A percentile compares a stretch with the other conserved stretches of the same genome.
Evolutionary conservation across 2,888 invertebrate species (phyloP).

Genomic region (Hermaeophaga mercurialis): DNA sequence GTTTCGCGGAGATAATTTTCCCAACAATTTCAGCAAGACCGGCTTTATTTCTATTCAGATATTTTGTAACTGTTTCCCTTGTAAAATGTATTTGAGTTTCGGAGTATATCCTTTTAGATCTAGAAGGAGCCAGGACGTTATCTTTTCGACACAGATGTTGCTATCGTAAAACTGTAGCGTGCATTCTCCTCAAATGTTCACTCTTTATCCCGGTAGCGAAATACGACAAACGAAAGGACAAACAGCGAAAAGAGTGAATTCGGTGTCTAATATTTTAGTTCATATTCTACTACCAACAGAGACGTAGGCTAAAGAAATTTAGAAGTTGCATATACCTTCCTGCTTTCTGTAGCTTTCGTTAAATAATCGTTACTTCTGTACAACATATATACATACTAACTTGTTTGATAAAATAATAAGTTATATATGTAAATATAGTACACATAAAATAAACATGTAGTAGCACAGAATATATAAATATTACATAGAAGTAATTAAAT

Average conservation of each 20-base stretch:
- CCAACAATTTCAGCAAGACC: slow-evolving; percentile 17
- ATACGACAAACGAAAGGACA: slow-evolving; percentile 21
- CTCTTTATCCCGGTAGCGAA: slow-evolving; percentile 29
- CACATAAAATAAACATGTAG: no score
- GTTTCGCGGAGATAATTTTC: slow-evolving; percentile 21
- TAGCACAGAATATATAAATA: no score
- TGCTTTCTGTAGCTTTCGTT: no score
- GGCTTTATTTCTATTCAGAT: slow-evolving; percentile 22
- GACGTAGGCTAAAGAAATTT: no score
- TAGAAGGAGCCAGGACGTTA: slow-evolving; percentile 36
- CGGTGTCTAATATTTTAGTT: slow-evolving; percentile 15
- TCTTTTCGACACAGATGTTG: slow-evolving; percentile 41
- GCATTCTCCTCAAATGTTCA: slow-evolving; percentile 40
- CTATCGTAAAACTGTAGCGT: slow-evolving; percentile 40
- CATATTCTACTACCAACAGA: slow-evolving; percentile 9
- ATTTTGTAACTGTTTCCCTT: slow-evolving; percentile 29
- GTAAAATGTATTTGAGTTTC: slow-evolving; percentile 30
- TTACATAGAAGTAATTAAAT: no score
- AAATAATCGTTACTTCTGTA: no score
- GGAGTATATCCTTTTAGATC: slow-evolving; percentile 30
- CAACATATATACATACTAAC: no score
- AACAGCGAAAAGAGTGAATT: slow-evolving; percentile 19
- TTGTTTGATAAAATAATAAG: no score
- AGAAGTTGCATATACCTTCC: no score
- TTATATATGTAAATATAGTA: no score